Percentiles rank a stretch among this genome's conserved stretches.
phyloP scores from a whole-genome alignment of 37 sponge, comb jelly and placozoan genomes.

The Agelas oroides region DNA sequence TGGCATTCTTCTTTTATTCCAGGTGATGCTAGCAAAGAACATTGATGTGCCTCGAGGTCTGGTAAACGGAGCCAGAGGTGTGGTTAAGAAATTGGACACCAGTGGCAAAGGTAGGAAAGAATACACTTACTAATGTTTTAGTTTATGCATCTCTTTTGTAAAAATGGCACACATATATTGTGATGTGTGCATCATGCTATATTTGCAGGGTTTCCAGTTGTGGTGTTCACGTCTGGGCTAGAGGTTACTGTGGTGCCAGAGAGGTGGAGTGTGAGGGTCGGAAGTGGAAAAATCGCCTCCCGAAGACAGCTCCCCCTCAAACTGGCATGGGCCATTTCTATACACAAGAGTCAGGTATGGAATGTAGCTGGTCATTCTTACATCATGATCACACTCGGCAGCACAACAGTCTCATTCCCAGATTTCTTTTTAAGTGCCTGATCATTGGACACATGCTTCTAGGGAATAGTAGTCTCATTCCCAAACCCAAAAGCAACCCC shows the following conservation, averaged over 20 bases:
- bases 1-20: too few species aligned
- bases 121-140: too few species aligned
- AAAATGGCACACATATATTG: too few species aligned
- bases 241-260: conserved; percentile 46
- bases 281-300: conserved; percentile 57
- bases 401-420: too few species aligned
- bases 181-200: too few species aligned
- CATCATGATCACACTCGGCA: too few species aligned
- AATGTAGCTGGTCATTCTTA: too few species aligned
- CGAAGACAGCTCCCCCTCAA: conserved; percentile 86
- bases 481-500: too few species aligned
- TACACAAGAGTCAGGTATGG: conserved; percentile 96
- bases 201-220: conserved; percentile 67
- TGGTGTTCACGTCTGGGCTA: conserved; percentile 68
- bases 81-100: conserved; percentile 68
- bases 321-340: conserved; percentile 94
- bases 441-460: too few species aligned
- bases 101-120: conserved; percentile 46
- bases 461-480: too few species aligned
- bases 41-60: conserved; percentile 70
- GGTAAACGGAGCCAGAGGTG: conserved; percentile 92
- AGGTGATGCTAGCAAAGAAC: conserved; percentile 92
- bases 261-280: conserved; percentile 59
- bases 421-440: too few species aligned
- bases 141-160: too few species aligned